Evolutionary conservation across 2,113 vertebrate species (phyloP).

Genomic region (Semicossyphus pulcher): DNA sequence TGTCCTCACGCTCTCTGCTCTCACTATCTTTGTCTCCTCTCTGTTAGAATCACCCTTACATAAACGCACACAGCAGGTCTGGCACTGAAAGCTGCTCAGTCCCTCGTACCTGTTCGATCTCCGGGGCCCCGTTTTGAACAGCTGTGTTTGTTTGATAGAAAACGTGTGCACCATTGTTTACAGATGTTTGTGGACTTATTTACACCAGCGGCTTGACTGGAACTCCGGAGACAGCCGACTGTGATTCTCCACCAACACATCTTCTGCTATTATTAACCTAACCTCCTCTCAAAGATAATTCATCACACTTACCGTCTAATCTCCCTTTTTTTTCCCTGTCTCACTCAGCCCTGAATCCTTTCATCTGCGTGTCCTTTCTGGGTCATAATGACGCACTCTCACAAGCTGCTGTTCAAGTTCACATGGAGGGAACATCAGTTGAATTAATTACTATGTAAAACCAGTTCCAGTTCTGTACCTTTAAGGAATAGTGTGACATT

Average conservation of each 20-base stretch:
- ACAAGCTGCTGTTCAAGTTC: conserved; percentile 23
- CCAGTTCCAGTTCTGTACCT: conserved; percentile 29
- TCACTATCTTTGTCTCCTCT: conserved; percentile 76
- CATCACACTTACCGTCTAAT: conserved; percentile 70
- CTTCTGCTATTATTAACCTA: conserved; percentile 83
- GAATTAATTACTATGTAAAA: conserved; percentile 60
- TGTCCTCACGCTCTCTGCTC: conserved; percentile 77
- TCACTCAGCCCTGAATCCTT: conserved; percentile 61
- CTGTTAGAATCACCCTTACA: conserved; percentile 63
- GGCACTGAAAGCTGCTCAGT: conserved; percentile 43
- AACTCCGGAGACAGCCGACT: conserved; percentile 55
- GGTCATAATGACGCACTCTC: conserved; percentile 66
- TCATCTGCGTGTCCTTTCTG: conserved; percentile 68
- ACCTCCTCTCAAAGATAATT: conserved; percentile 73
- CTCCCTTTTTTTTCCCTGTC: conserved; percentile 36
- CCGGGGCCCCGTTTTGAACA: conserved; percentile 69
- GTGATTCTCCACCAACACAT: conserved; percentile 44
- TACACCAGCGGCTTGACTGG: conserved; percentile 85
- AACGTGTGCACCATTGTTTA: conserved; percentile 82
- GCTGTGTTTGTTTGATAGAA: conserved; percentile 79
- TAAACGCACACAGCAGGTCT: conserved; percentile 62
- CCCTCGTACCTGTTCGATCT: conserved; percentile 70
- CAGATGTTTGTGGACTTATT: conserved; percentile 90
- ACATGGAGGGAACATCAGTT: conserved; percentile 12
- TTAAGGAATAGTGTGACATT: conserved; percentile 17